Evolutionary conservation across 2,888 invertebrate species (phyloP), one percentile per base, ranked within the genome.

Genomic region (Vannuccia rotundouncinata): DNA sequence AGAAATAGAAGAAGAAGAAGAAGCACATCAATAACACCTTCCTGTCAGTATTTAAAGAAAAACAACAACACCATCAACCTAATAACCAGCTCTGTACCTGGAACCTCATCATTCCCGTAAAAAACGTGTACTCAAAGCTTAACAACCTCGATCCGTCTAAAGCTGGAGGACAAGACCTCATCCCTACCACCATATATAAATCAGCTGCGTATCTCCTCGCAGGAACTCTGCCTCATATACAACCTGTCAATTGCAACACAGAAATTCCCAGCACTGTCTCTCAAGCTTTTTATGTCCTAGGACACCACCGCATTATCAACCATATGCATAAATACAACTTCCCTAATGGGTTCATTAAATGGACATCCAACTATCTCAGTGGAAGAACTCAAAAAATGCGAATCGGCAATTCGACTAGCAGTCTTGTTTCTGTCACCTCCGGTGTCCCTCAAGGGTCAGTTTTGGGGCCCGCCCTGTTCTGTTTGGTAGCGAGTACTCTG

Each of bases 371-470:
- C 45, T 45, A 45, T 45, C 45, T 45, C 45, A 45, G 45, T 45
- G 45, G 45, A 45, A 45, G 45, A 45, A 45, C 45, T 45, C 5
- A 45, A 45, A 45, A 45, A 45, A 45, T 17, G 45, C 45, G 45
- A 45, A 45, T 45, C 45, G 45, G 45, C 45, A 45, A 45, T 17
- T 45, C 45, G 45, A 45, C 45, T 45, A 45, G 45, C 45, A 45
- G 45, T 17, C 45, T 17, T 45, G 45, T 45, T 45, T 45, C 45
- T 45, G 73, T 73, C 27, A 73, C 73, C 22, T 73, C 73, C 73
- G 73, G 73, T 25, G 73, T 73, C 22, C 73, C 22, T 5, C 73
- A 73, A 73, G 10, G 73, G 73, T 73, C 73, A 25, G 27, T 73
- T 22, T 27, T 73, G 22, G 73, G 27, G 73, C 22, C 22, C 22